Percentiles rank a stretch among this genome's conserved stretches.
Evolutionary conservation across 2,113 vertebrate genomes (phyloP).

Genomic region (Turdus rufiventris): DNA sequence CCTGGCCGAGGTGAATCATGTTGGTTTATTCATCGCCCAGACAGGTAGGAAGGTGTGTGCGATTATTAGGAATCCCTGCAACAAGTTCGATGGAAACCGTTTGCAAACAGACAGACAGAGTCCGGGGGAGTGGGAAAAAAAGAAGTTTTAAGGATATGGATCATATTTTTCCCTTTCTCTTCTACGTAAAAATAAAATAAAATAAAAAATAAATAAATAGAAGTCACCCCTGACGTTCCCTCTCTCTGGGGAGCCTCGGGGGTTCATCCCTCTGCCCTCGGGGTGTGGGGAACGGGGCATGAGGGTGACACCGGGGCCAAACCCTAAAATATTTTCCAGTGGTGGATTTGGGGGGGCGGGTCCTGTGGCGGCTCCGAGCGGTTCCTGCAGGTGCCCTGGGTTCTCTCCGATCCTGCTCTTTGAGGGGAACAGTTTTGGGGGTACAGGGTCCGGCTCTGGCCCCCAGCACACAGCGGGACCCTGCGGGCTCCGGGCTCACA

Average conservation of each 20-base stretch:
- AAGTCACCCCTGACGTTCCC: background rate
- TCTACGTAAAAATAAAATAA: background rate
- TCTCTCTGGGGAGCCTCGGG: background rate
- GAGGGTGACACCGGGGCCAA: background rate
- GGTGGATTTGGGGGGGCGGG: background rate
- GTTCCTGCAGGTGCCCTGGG: background rate
- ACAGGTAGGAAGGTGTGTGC: background rate
- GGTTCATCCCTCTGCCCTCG: background rate
- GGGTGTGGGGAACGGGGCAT: no score
- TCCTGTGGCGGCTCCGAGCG: background rate
- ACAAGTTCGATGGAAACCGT: background rate
- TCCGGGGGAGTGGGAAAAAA: background rate
- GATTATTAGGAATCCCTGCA: background rate
- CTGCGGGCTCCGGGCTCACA: background rate
- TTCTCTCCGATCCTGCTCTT: background rate
- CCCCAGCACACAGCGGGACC: background rate
- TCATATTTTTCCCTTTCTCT: fast-evolving
- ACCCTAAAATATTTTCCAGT: fast-evolving
- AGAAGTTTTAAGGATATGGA: background rate
- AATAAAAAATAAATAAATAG: no score
- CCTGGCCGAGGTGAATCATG: background rate
- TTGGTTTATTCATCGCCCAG: background rate
- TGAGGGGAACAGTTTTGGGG: background rate
- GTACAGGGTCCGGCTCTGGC: background rate
- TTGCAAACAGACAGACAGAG: background rate